phyloP scores from a whole-genome alignment of 2,888 invertebrate genomes.

The Cataglyphis altisquamis region DNA sequence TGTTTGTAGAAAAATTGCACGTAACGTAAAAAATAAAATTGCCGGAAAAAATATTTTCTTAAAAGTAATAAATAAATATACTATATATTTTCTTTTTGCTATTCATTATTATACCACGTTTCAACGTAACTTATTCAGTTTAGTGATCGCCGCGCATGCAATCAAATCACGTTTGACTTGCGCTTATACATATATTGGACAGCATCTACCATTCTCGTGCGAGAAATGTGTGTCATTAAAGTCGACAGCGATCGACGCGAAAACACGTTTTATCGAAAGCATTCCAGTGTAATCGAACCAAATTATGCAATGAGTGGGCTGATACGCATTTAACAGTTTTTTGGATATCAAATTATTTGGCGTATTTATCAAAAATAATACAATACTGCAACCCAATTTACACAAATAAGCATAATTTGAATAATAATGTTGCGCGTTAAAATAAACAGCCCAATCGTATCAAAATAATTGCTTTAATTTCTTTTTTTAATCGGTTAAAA shows the following conservation, averaged over 20 bases:
- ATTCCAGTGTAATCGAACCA: slow-evolving; percentile 33
- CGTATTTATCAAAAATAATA: slow-evolving; percentile 42
- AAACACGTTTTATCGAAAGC: slow-evolving; percentile 45
- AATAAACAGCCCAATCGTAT: slow-evolving; percentile 17
- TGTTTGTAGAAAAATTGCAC: not conserved
- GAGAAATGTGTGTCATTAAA: slow-evolving; percentile 51
- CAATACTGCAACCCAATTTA: slow-evolving; percentile 27
- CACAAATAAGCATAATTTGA: slow-evolving; percentile 37
- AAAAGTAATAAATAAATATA: not conserved
- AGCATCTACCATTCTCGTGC: slow-evolving; percentile 3
- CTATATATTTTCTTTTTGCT: not conserved
- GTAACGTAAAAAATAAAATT: not conserved
- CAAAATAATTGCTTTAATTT: slow-evolving; percentile 3
- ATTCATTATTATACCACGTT: not conserved
- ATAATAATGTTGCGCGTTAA: slow-evolving; percentile 20
- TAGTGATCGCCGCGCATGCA: not conserved
- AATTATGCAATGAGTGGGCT: slow-evolving; percentile 35
- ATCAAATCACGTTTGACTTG: slow-evolving; percentile 17
- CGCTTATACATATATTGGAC: slow-evolving; percentile 32
- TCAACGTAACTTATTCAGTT: not conserved
- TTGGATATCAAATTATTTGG: slow-evolving; percentile 48
- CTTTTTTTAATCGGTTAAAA: not conserved
- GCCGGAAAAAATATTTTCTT: not conserved
- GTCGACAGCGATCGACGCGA: slow-evolving; percentile 32
- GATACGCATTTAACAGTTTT: slow-evolving; percentile 44